Evolutionary conservation across 2,888 invertebrate genomes (phyloP).

Genomic region (Agrypnus murinus): DNA sequence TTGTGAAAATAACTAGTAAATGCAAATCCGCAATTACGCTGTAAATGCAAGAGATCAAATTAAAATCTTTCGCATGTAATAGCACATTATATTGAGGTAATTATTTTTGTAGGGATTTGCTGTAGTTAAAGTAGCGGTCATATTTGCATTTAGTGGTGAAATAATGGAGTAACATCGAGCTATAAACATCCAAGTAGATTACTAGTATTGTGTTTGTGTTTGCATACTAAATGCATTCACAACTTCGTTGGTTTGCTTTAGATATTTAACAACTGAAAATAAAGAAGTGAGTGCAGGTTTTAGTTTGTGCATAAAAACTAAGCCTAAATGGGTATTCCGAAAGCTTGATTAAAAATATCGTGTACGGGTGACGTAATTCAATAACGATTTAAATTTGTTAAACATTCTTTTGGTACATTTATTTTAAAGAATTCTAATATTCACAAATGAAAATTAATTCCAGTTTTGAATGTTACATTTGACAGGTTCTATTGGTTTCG

Average conservation of each 20-base stretch:
- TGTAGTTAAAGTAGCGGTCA: slow-evolving; percentile 43
- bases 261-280: too few relatives aligned
- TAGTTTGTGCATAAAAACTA: too few relatives aligned
- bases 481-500: too few relatives aligned
- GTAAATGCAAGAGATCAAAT: slow-evolving; percentile 45
- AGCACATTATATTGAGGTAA: slow-evolving; percentile 46
- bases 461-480: too few relatives aligned
- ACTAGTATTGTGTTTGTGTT: slow-evolving; percentile 5
- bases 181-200: slow-evolving; percentile 34
- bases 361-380: too few relatives aligned
- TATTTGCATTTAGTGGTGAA: slow-evolving; percentile 45
- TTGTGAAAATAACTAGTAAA: slow-evolving; percentile 27
- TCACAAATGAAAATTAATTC: too few relatives aligned
- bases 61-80: slow-evolving; percentile 50
- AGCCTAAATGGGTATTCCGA: too few relatives aligned
- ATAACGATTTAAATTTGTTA: too few relatives aligned
- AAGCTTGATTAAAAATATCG: too few relatives aligned
- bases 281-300: too few relatives aligned
- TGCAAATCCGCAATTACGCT: slow-evolving; percentile 41
- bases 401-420: too few relatives aligned
- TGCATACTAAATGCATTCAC: neutral
- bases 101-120: slow-evolving; percentile 47
- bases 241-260: neutral
- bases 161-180: slow-evolving; percentile 44
- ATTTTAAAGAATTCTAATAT: too few relatives aligned